Base-by-base conservation (phyloP, 2,113 vertebrate genomes). In the Oostethus manadensis region DNA sequence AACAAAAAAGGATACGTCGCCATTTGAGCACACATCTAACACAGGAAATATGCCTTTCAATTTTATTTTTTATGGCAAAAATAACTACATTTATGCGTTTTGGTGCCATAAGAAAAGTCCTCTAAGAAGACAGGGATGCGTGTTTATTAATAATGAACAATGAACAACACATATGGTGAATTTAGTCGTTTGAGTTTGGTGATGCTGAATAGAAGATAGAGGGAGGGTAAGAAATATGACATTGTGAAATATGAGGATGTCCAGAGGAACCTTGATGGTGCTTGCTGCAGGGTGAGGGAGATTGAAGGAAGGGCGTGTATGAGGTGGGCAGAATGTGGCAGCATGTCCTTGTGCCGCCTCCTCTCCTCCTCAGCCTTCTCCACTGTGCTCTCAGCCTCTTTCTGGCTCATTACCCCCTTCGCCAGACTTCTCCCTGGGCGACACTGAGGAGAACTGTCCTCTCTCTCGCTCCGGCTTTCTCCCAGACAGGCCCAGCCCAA, bases 331-430 rank as follows among this genome's bases (percentile, higher is more conserved):
- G 47, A 69, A 76, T 72, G 68, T 75, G 67, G 73, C 55, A 66
- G 70, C 73, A 79, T 78, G 81, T 86, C 86, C 84, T 84, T 87
- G 86, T 78, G 82, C 82, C 81, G 86, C 68, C 78, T 83, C 67
- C 60, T 70, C 79, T 81, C 62, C 79, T 68, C 74, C 74, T 73
- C 50, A 73, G 68, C 54, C 70, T 66, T 82, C 76, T 70, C 69
- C 73, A 74, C 67, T 67, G 68, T 71, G 74, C 83, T 73, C 72
- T 81, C 86, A 73, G 86, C 76, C 76, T 76, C 70, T 88, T 89
- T 90, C 86, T 85, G 86, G 83, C 85, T 89, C 89, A 90, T 89
- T 89, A 90, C 88, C 83, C 78, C 79, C 85, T 82, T 86, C 60
- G 67, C 87, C 82, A 88, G 79, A 79, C 85, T 77, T 84, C 82